Percentiles rank a stretch among this genome's conserved stretches.
These are phyloP conservation scores for Crotalus tigris DNA, from an alignment of 2,113 vertebrate genomes.

Conservation along the genomic window DNA sequence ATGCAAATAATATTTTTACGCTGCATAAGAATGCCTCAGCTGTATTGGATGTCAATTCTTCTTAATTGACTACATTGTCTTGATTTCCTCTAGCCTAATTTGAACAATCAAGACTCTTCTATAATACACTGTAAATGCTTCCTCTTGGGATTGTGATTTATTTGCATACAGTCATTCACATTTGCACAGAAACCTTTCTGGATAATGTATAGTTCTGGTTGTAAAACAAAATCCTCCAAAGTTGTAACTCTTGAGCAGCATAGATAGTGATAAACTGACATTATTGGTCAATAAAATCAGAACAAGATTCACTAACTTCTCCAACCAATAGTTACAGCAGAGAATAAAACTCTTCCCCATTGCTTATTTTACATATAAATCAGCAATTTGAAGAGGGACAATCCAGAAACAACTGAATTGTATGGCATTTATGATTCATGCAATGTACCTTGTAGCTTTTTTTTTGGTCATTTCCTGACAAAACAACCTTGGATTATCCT, in stretches of 20 bases:
- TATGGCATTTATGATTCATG: not conserved
- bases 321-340: not conserved
- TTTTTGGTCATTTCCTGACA: not conserved
- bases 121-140: not conserved
- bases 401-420: not conserved
- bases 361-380: not conserved
- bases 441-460: not conserved
- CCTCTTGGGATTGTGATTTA: constrained; percentile 22
- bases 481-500: not conserved
- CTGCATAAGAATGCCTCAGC: not conserved
- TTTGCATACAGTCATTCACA: constrained; percentile 13
- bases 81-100: not conserved
- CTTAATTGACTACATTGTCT: not conserved
- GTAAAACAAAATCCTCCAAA: constrained; percentile 28
- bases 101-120: not conserved
- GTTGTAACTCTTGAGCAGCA: constrained; percentile 24
- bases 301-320: constrained; percentile 26
- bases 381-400: not conserved
- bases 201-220: constrained; percentile 7
- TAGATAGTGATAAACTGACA: constrained; percentile 15
- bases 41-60: not conserved
- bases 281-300: constrained; percentile 37
- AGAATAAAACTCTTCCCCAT: not conserved
- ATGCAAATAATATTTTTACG: not conserved
- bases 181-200: constrained; percentile 25